Evolutionary conservation across 1,140 invertebrate species (phyloP), one percentile per base, ranked within the genome.

Genomic region (Heliconius nattereri): DNA sequence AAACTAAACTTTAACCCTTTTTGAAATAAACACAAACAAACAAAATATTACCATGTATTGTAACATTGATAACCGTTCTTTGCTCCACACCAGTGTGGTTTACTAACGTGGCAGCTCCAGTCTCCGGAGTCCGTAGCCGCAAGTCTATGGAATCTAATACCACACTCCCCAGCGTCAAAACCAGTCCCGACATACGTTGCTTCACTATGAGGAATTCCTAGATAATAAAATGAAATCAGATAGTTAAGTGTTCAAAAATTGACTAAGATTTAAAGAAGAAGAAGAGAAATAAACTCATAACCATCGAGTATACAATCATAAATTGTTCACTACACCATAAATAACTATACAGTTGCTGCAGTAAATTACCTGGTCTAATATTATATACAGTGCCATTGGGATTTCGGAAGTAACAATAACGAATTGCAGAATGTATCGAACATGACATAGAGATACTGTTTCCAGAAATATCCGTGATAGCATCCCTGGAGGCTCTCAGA

Each of bases 351-450:
- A 52, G 49, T 20, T 20, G 7, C 16, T 3, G 7, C 19, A 54
- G 32, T 35, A 19, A 54, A 81, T 84, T 83, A 92, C 92, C 84
- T 52, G 89, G 90, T 29, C 77, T 84, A 23, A 91, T 84, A 54
- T 83, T 89, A 77, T 82, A 92, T 23, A 88, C 76, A 7, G 90
- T 89, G 79, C 91, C 91, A 78, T 94, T 94, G 2, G 77, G 75
- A 2, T 83, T 76, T 71, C 92, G 87, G 84, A 92, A 92, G 85
- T 94, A 94, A 81, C 92, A 94, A 82, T 94, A 94, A 2, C 84
- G 77, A 45, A 94, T 87, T 1, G 85, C 37, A 3, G 90, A 76
- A 29, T 86, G 84, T 5, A 92, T 83, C 0, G 85, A 86, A 81
- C 92, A 94, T 16, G 85, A 86, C 85, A 93, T 85, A 19, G 86